These are phyloP conservation scores for Prunella himalayana DNA, from an alignment of 2,113 vertebrate genomes.

Conservation along the genomic window DNA sequence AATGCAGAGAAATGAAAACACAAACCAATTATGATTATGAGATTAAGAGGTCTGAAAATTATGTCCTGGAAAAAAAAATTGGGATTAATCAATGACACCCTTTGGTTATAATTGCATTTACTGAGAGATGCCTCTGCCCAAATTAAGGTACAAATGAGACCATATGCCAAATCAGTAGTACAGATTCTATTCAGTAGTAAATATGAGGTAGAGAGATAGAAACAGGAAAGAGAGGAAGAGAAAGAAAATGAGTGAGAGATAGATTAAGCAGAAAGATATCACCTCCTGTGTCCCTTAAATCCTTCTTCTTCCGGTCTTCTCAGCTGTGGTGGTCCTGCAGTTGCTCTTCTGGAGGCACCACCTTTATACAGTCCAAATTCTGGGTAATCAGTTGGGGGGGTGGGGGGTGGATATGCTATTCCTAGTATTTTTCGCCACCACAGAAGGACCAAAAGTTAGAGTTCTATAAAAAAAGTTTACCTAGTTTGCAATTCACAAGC, in stretches of 20 bases:
- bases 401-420: not conserved
- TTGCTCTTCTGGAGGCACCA: not conserved
- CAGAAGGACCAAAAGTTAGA: not conserved
- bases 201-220: not conserved
- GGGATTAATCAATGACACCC: not conserved
- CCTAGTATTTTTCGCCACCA: not conserved
- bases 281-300: not conserved
- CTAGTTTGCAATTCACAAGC: constrained; percentile 55
- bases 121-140: not conserved
- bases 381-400: not conserved
- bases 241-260: not conserved
- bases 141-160: not conserved
- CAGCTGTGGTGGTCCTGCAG: not conserved
- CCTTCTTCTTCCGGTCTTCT: not conserved
- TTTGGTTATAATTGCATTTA: not conserved
- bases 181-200: not conserved
- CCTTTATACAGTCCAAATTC: not conserved
- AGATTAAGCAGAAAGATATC: not conserved
- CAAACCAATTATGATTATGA: not conserved
- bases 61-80: not conserved
- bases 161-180: not conserved
- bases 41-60: not conserved
- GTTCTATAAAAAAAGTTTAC: constrained; percentile 46
- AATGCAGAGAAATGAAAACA: not conserved
- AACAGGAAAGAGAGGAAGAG: not conserved